A percentile compares a stretch with the other conserved stretches of the same genome.
These are phyloP conservation scores for Turritopsis dohrnii DNA, from an alignment of 30 jellyfish, hydroid and myxozoan genomes.

Conservation along the genomic window DNA sequence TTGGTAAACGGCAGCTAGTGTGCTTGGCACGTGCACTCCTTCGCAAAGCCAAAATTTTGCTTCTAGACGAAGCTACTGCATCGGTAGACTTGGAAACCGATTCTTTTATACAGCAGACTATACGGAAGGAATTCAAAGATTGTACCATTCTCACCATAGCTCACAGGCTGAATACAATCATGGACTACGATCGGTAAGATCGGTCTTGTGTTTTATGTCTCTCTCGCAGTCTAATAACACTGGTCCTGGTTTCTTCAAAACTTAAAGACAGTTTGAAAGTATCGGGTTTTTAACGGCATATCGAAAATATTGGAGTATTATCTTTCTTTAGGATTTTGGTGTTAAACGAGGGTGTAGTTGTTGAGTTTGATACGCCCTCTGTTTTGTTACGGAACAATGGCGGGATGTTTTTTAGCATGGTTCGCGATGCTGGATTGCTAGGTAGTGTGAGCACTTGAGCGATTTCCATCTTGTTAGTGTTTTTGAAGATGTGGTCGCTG, in stretches of 20 bases:
- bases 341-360: constrained; percentile 56
- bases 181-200: constrained; percentile 93
- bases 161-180: constrained; percentile 91
- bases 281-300: neutral
- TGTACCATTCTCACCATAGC: constrained; percentile 92
- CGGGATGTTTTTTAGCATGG: constrained; percentile 73
- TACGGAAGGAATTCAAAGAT: constrained; percentile 67
- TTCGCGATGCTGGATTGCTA: constrained; percentile 71
- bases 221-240: neutral
- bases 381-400: constrained; percentile 31
- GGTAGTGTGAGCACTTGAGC: neutral
- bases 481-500: too few relatives aligned
- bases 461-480: neutral
- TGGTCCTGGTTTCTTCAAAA: neutral
- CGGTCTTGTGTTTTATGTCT: neutral
- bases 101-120: constrained; percentile 78
- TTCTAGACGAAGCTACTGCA: constrained; percentile 98
- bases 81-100: constrained; percentile 98
- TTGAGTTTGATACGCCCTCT: constrained; percentile 82
- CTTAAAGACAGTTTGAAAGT: too few relatives aligned
- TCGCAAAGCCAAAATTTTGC: constrained; percentile 59
- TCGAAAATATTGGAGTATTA: neutral
- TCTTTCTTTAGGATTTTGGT: constrained; percentile 79
- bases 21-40: constrained; percentile 98
- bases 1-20: constrained; percentile 97